Base-by-base conservation (phyloP, 2,113 vertebrate species). In the Bos javanicus region DNA sequence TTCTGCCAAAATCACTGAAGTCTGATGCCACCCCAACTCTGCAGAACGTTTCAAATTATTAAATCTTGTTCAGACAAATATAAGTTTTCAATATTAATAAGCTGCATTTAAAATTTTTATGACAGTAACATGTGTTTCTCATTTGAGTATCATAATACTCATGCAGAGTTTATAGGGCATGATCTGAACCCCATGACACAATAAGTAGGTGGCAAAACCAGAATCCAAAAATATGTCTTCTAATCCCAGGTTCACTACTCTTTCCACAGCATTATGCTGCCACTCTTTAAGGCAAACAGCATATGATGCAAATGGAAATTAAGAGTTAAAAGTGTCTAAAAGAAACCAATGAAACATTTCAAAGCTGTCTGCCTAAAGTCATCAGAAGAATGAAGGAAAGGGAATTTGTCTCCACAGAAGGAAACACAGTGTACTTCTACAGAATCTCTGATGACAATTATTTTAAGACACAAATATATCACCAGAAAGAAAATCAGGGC, bases 161-260 rank as follows among this genome's bases (percentile, higher is more conserved):
- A 88, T 57, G 54, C 0, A 95, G 87, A 80, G 25, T 87, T 81
- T 48, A 82, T 5, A 95, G 21, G 23, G 81, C 36, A 92, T 67
- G 33, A 94, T 54, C 43, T 95, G 76, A 28, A 17, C 71, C 74
- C 93, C 56, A 25, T 67, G 33, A 93, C 30, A 91, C 16, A 90
- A 6, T 36, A 91, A 80, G 3, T 60, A 97, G 36, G n/a, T 91
- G 19, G 7, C 48, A 76, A 57, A 95, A 56, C 28, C 67, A 92
- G 64, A 98, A 91, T 52, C 78, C 82, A 57, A 91, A 95, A 97
- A 76, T 54, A 36, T 15, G 14, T 71, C n/a, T 95, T 96, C 39
- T 46, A 96, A 91, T 26, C 76, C 28, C 71, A 84, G 25, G 25
- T 83, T 96, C 76, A 50, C n/a, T 87, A 74, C 56, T 74, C 46